phyloP scores from a whole-genome alignment of 2,888 invertebrate genomes.

The Hydriomena furcata region DNA sequence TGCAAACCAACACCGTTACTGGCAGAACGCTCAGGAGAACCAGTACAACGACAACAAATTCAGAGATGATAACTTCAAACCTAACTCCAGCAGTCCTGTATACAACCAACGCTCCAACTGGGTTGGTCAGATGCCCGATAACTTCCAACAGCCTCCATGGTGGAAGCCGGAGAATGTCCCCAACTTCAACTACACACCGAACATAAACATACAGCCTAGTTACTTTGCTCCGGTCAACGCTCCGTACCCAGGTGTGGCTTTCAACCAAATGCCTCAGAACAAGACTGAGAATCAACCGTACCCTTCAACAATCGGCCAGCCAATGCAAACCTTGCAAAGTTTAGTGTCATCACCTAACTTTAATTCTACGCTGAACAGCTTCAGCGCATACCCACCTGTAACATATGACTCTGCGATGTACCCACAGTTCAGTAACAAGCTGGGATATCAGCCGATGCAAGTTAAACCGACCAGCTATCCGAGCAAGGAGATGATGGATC shows the following conservation, averaged over 20 bases:
- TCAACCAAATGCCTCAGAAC: slow-evolving; percentile 44
- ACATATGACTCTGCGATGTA: slow-evolving; percentile 73
- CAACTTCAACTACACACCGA: slow-evolving; percentile 50
- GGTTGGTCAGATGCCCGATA: slow-evolving; percentile 46
- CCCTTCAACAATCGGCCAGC: slow-evolving; percentile 61
- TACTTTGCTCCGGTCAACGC: slow-evolving; percentile 56
- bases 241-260: slow-evolving; percentile 54
- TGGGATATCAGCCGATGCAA: slow-evolving; percentile 57
- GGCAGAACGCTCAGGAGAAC: slow-evolving; percentile 68
- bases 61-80: slow-evolving; percentile 60
- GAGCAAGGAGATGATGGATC: slow-evolving; percentile 54
- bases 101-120: slow-evolving; percentile 48
- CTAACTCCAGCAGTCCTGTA: slow-evolving; percentile 35
- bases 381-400: slow-evolving; percentile 55
- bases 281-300: slow-evolving; percentile 55
- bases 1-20: slow-evolving; percentile 75
- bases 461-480: slow-evolving; percentile 55
- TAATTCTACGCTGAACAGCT: slow-evolving; percentile 64
- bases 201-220: slow-evolving; percentile 52
- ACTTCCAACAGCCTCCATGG: slow-evolving; percentile 58
- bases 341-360: slow-evolving; percentile 63
- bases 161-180: slow-evolving; percentile 65
- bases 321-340: slow-evolving; percentile 60
- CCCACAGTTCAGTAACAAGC: slow-evolving; percentile 64
- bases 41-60: slow-evolving; percentile 70